Percentiles rank a stretch among this genome's conserved stretches.
phyloP scores from a whole-genome alignment of 2,888 invertebrate genomes.

The Frankliniella fusca region DNA sequence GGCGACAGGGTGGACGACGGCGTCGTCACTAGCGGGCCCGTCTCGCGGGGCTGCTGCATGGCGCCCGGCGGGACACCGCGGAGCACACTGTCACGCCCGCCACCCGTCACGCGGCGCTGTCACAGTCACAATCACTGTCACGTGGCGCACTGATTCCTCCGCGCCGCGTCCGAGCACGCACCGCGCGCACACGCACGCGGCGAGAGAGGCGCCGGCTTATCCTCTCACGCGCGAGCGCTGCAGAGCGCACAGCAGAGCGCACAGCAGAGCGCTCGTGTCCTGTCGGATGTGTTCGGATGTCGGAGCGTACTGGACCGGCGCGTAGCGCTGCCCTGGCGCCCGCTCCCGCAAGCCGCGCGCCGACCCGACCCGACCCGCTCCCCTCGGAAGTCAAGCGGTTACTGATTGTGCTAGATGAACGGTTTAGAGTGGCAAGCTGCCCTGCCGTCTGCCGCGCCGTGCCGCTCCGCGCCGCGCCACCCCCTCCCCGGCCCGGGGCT shows the following conservation, averaged over 20 bases:
- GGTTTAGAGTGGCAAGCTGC: conserved; percentile 22
- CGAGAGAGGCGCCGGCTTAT: too few relatives aligned
- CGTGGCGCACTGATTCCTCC: not conserved
- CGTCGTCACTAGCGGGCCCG: not conserved
- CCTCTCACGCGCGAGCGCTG: too few relatives aligned
- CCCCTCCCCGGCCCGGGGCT: not conserved
- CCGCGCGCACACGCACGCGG: too few relatives aligned
- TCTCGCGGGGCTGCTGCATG: conserved; percentile 4
- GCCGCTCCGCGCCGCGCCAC: not conserved
- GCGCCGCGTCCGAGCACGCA: too few relatives aligned
- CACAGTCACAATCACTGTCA: not conserved
- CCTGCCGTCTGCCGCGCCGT: not conserved
- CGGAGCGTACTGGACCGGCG: too few relatives aligned
- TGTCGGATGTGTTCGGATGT: too few relatives aligned
- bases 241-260: too few relatives aligned
- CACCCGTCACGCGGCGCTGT: not conserved
- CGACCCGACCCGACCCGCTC: conserved; percentile 13
- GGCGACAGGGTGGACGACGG: not conserved
- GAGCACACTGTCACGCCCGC: not conserved
- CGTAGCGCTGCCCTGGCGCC: not conserved
- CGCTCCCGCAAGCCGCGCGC: not conserved
- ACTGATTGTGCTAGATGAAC: conserved; percentile 26
- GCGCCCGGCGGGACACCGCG: not conserved
- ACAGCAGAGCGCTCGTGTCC: too few relatives aligned
- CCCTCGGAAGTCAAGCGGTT: conserved; percentile 22